These are phyloP conservation scores for Antheraea yamamai DNA, from an alignment of 2,888 invertebrate species.

Conservation along the genomic window DNA sequence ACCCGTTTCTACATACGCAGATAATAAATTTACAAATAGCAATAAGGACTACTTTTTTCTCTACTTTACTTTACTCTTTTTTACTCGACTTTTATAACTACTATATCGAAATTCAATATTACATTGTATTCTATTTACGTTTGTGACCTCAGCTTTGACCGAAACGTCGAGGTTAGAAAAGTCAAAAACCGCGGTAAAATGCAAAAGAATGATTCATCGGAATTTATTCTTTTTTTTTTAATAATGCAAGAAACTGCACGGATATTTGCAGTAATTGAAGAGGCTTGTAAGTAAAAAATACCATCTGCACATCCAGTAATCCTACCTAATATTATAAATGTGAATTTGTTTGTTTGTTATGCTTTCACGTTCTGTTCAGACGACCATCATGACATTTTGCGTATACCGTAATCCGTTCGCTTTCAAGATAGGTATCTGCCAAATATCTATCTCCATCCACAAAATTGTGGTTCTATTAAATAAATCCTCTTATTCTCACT, in stretches of 20 bases:
- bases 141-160: neutral
- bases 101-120: neutral
- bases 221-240: too few relatives aligned
- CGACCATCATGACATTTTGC: too few relatives aligned
- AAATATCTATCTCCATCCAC: constrained; percentile 9
- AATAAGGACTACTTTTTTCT: too few relatives aligned
- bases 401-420: neutral
- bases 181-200: neutral
- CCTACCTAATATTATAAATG: too few relatives aligned
- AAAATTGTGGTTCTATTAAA: constrained; percentile 49
- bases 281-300: too few relatives aligned
- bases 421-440: constrained; percentile 2
- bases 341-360: neutral
- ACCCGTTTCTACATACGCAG: neutral
- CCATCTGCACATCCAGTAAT: too few relatives aligned
- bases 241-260: too few relatives aligned
- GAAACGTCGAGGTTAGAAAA: neutral
- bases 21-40: neutral
- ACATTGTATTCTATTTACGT: neutral
- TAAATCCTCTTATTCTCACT: constrained; percentile 48
- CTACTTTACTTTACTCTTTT: too few relatives aligned
- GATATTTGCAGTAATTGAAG: too few relatives aligned
- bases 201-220: too few relatives aligned
- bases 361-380: neutral
- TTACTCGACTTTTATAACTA: neutral